phyloP scores from a whole-genome alignment of 2,888 invertebrate genomes.

The Drosophila cognata region DNA sequence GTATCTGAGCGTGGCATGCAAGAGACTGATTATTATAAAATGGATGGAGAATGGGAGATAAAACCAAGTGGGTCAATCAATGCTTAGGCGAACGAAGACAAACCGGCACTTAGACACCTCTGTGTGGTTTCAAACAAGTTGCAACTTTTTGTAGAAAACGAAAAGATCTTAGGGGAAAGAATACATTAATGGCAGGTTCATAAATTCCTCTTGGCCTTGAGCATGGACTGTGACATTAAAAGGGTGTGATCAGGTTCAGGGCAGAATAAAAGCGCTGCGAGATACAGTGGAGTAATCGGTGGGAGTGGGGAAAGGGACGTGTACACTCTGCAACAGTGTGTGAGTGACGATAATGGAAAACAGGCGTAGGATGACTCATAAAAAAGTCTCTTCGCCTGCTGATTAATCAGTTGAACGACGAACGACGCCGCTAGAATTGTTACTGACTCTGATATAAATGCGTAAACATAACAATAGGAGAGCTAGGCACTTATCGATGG shows the following conservation, averaged over 20 bases:
- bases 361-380: constrained; percentile 48
- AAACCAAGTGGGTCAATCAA: constrained; percentile 68
- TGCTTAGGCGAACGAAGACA: constrained; percentile 44
- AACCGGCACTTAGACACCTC: constrained; percentile 29
- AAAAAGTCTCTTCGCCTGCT: constrained; percentile 30
- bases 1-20: constrained; percentile 2
- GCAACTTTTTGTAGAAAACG: constrained; percentile 35
- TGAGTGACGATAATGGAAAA: constrained; percentile 44
- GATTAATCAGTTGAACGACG: constrained; percentile 68
- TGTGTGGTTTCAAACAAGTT: constrained; percentile 51
- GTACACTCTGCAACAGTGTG: constrained; percentile 16
- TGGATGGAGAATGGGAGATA: constrained; percentile 42
- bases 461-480: constrained; percentile 52
- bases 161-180: constrained; percentile 5
- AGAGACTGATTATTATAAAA: constrained; percentile 24
- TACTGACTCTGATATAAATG: constrained; percentile 42
- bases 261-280: constrained; percentile 13
- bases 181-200: constrained; percentile 7
- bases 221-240: constrained; percentile 13
- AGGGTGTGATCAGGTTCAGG: constrained; percentile 57
- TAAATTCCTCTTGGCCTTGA: constrained; percentile 35
- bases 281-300: background rate
- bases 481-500: constrained; percentile 1
- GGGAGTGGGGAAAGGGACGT: background rate
- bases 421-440: constrained; percentile 27